Percentiles rank a stretch among this genome's conserved stretches.
phyloP scores from a whole-genome alignment of 2,797 vertebrate species.

The Poecile montanus region DNA sequence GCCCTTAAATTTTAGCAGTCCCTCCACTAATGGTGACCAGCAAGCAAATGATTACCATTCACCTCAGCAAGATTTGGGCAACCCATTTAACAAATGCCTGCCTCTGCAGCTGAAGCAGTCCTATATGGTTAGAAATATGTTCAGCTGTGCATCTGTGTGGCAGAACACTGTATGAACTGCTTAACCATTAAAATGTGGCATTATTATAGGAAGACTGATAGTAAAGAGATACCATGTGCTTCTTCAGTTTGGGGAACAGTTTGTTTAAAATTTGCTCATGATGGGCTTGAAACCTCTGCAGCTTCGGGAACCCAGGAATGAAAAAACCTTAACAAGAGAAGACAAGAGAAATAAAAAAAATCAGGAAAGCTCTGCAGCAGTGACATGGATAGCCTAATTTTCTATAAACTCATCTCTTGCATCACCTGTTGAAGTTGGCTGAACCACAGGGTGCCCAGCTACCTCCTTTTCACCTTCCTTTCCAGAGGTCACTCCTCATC shows the following conservation, averaged over 20 bases:
- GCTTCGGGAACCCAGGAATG: conserved; percentile 88
- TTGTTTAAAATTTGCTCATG: conserved; percentile 86
- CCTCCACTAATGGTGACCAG: neutral
- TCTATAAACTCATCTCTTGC: neutral
- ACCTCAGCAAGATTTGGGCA: neutral
- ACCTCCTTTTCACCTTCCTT: neutral
- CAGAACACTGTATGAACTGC: neutral
- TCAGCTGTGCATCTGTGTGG: neutral
- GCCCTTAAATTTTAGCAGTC: neutral
- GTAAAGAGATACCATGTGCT: conserved; percentile 81
- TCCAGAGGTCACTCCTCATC: neutral
- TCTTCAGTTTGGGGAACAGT: conserved; percentile 87
- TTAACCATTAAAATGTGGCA: neutral
- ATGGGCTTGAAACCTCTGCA: conserved; percentile 86
- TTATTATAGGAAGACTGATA: neutral
- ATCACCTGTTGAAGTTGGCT: neutral
- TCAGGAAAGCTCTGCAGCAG: neutral
- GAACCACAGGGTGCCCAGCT: neutral
- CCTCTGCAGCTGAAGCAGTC: neutral
- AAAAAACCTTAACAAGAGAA: conserved; percentile 80
- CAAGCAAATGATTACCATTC: neutral
- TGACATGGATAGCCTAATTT: neutral
- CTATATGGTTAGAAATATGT: accelerated
- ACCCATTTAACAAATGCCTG: neutral
- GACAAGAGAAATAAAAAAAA: neutral